These are phyloP conservation scores for Sphecodes monilicornis DNA, from an alignment of 2,888 invertebrate genomes.

Conservation along the genomic window DNA sequence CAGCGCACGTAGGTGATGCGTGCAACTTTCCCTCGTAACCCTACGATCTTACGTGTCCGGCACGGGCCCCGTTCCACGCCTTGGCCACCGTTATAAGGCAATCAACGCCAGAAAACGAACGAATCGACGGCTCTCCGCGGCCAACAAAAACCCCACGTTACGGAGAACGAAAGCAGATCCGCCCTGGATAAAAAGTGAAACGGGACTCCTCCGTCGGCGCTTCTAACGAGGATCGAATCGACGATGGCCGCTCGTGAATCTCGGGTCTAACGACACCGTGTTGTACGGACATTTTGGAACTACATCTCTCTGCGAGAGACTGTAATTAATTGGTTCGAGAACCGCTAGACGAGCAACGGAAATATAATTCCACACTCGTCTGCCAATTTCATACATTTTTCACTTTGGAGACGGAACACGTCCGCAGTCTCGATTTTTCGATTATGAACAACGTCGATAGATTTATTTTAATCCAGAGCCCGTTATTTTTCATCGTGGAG, in stretches of 20 bases:
- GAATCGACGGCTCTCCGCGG: conserved; percentile 30
- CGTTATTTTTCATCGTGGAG: background rate
- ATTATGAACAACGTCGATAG: background rate
- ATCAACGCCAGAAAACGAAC: conserved; percentile 47
- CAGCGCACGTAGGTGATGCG: conserved; percentile 77
- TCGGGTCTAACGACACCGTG: background rate
- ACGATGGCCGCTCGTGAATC: background rate
- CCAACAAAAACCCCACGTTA: background rate
- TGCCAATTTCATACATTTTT: background rate
- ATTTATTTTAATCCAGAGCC: no score
- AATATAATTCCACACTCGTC: background rate
- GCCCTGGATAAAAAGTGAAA: conserved; percentile 13
- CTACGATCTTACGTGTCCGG: conserved; percentile 69
- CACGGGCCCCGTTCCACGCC: conserved; percentile 54
- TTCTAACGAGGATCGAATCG: conserved; percentile 30
- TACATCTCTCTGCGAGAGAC: background rate
- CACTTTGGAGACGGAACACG: background rate
- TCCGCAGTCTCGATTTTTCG: background rate
- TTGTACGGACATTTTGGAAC: background rate
- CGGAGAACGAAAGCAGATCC: conserved; percentile 24
- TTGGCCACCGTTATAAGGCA: conserved; percentile 32
- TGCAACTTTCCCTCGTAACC: conserved; percentile 80
- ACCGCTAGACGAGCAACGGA: background rate
- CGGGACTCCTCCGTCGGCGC: background rate
- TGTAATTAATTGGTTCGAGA: background rate